Conservation (phyloP, 2,888 invertebrate genomes). For the Stenchaetothrips biformis region DNA sequence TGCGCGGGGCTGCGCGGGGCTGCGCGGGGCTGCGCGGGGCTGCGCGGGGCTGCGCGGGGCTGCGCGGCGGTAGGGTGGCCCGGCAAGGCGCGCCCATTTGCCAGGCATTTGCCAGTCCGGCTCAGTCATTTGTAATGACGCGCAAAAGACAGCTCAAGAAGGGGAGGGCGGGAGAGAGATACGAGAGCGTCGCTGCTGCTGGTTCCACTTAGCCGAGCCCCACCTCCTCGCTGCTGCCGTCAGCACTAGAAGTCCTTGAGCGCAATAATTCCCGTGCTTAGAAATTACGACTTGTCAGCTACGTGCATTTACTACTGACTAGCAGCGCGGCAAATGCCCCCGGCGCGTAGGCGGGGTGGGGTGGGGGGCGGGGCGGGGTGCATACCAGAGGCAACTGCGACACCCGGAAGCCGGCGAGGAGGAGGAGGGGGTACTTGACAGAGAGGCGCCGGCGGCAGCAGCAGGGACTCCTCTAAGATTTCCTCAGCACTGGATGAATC, state of each 20-base stretch:
- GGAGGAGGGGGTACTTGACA: not conserved
- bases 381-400: too few relatives aligned
- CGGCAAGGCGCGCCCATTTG: too few relatives aligned
- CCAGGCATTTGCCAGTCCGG: not conserved
- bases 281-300: slow-evolving; percentile 22
- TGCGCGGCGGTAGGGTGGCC: too few relatives aligned
- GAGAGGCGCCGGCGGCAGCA: not conserved
- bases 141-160: not conserved
- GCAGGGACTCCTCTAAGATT: not conserved
- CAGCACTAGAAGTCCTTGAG: not conserved
- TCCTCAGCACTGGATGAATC: not conserved
- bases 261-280: slow-evolving; percentile 17
- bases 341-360: not conserved
- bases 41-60: too few relatives aligned
- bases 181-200: too few relatives aligned
- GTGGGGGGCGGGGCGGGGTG: not conserved
- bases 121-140: slow-evolving; percentile 19
- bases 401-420: not conserved
- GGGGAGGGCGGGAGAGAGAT: not conserved
- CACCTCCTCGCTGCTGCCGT: not conserved
- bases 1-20: too few relatives aligned
- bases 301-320: slow-evolving; percentile 1
- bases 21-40: too few relatives aligned
- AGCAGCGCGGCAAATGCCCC: not conserved
- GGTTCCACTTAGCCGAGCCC: not conserved